These are phyloP conservation scores for Aphis craccivora DNA, from an alignment of 1,140 invertebrate genomes.

Conservation along the genomic window DNA sequence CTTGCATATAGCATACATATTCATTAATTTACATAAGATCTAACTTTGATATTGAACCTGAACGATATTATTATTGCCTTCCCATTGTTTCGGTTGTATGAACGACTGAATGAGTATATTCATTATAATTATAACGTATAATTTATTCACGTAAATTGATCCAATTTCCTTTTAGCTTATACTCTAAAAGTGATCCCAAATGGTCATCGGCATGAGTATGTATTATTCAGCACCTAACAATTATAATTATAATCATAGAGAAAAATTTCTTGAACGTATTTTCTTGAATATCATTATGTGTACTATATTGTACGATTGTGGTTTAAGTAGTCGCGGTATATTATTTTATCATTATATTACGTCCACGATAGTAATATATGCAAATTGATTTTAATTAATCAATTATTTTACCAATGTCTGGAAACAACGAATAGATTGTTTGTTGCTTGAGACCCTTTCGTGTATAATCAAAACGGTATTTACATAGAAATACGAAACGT, in stretches of 20 bases:
- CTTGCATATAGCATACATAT: neutral
- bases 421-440: neutral
- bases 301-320: neutral
- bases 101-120: neutral
- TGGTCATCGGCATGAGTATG: neutral
- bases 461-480: neutral
- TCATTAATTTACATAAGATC: slow-evolving; percentile 22
- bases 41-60: neutral
- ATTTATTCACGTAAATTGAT: neutral
- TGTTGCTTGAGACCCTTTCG: neutral
- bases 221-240: neutral
- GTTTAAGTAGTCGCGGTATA: neutral
- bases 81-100: neutral
- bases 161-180: neutral
- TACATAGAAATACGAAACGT: slow-evolving; percentile 29
- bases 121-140: neutral
- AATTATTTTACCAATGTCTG: slow-evolving; percentile 20
- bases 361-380: neutral
- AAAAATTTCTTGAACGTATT: neutral
- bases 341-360: neutral
- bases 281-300: neutral
- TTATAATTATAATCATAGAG: neutral
- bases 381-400: slow-evolving; percentile 38
- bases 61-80: slow-evolving; percentile 2
- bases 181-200: neutral